phyloP scores from a whole-genome alignment of 2,888 invertebrate species.

The Ischnus inquisitorius region DNA sequence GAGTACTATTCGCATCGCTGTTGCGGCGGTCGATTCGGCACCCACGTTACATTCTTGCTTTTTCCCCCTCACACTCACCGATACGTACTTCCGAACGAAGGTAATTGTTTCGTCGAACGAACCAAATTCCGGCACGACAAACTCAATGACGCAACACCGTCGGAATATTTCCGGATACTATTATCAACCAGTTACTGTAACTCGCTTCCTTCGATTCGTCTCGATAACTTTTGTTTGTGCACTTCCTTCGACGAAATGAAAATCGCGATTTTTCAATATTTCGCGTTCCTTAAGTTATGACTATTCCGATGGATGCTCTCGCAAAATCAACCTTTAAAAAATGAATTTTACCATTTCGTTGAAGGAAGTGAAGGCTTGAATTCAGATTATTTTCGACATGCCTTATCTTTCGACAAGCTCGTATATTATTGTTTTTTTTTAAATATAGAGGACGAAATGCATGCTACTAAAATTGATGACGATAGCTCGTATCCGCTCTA shows the following conservation, averaged over 20 bases:
- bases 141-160: not conserved
- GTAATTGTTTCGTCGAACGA: not conserved
- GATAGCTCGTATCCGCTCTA: not conserved
- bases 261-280: no score
- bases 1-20: constrained; percentile 2
- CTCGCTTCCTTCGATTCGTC: no score
- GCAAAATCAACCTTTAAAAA: not conserved
- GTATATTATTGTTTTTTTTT: not conserved
- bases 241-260: no score
- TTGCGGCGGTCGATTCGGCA: constrained; percentile 5
- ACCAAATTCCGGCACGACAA: not conserved
- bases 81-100: not conserved
- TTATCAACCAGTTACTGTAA: not conserved
- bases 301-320: not conserved
- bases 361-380: not conserved
- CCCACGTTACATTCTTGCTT: not conserved
- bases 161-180: not conserved
- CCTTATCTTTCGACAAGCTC: not conserved
- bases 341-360: not conserved
- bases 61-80: not conserved
- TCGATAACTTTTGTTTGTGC: no score
- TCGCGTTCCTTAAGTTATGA: not conserved
- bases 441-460: not conserved
- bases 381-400: not conserved
- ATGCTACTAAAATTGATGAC: not conserved